A percentile compares a stretch with the other conserved stretches of the same genome.
These are phyloP conservation scores for Anarrhichthys ocellatus DNA, from an alignment of 2,113 vertebrate species.

Conservation along the genomic window DNA sequence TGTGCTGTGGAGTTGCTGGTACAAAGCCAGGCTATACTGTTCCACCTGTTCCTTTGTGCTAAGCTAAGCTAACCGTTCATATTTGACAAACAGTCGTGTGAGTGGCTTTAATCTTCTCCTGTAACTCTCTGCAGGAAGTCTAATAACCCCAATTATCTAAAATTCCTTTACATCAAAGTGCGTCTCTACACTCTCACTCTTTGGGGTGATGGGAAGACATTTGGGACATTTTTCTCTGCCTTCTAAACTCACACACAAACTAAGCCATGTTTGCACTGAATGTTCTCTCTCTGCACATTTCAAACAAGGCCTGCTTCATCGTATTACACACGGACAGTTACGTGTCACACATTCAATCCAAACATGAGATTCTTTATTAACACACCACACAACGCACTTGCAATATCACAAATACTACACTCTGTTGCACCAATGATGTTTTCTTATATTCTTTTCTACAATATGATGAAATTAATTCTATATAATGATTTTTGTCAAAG, in stretches of 20 bases:
- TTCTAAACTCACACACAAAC: slow-evolving; percentile 30
- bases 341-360: slow-evolving; percentile 28
- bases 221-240: slow-evolving; percentile 26
- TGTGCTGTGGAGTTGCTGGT: not conserved
- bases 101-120: not conserved
- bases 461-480: slow-evolving; percentile 64
- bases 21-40: not conserved
- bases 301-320: slow-evolving; percentile 39
- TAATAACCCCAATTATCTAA: not conserved
- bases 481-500: slow-evolving; percentile 52
- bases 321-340: slow-evolving; percentile 11
- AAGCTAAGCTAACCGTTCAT: not conserved
- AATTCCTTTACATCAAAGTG: slow-evolving; percentile 6
- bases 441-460: slow-evolving; percentile 68
- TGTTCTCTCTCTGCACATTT: slow-evolving; percentile 64
- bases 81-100: not conserved
- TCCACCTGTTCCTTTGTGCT: not conserved
- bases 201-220: not conserved
- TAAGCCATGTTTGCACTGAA: slow-evolving; percentile 73
- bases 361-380: slow-evolving; percentile 24
- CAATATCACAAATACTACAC: slow-evolving; percentile 65
- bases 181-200: not conserved
- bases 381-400: slow-evolving; percentile 44
- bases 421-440: slow-evolving; percentile 64
- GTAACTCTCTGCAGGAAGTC: not conserved